Evolutionary conservation across 1,140 invertebrate genomes (phyloP).

Genomic region (Calliphora vicina): DNA sequence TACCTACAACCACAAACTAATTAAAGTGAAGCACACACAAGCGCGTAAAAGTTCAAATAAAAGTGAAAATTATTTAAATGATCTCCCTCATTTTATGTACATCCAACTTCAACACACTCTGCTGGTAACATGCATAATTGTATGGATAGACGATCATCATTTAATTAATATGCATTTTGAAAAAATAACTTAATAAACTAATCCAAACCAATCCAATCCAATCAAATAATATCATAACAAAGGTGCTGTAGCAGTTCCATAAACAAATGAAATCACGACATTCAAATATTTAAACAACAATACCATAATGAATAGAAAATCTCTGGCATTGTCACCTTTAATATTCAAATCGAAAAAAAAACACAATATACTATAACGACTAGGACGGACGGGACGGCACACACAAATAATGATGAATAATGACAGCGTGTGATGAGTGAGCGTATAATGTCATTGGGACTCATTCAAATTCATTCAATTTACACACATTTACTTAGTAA

Average conservation of each 20-base stretch:
- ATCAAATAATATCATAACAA: slow-evolving; percentile 24
- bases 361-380: too few species aligned
- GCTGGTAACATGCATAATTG: background rate
- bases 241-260: slow-evolving; percentile 9
- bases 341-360: background rate
- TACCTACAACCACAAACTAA: background rate
- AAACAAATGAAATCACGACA: slow-evolving; percentile 30
- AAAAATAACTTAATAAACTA: slow-evolving; percentile 29
- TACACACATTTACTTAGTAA: background rate
- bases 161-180: slow-evolving; percentile 7
- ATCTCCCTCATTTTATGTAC: slow-evolving; percentile 10
- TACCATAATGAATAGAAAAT: background rate
- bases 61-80: slow-evolving; percentile 35
- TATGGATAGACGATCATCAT: background rate
- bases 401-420: slow-evolving; percentile 19
- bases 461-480: background rate
- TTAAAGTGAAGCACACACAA: background rate
- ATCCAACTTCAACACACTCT: too few species aligned
- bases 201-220: background rate
- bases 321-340: background rate
- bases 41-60: background rate
- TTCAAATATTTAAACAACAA: background rate
- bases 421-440: slow-evolving; percentile 30
- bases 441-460: background rate
- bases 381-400: too few species aligned